Conservation (phyloP, 92 coral and sea anemone species). For the Zoanthus solanderi region DNA sequence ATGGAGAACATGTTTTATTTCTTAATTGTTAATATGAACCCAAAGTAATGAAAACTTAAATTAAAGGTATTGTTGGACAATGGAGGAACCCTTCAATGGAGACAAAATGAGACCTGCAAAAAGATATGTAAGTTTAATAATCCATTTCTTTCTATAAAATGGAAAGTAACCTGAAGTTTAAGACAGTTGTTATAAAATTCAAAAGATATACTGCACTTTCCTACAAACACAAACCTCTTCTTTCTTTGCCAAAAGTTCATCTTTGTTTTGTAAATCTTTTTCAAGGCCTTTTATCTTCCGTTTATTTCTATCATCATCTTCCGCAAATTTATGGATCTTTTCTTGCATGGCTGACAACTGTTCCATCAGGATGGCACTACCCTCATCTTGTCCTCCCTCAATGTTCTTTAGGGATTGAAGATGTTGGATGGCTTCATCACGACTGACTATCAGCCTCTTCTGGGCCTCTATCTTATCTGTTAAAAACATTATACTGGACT, state of each 20-base stretch:
- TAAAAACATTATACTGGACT: background rate
- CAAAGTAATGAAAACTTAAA: no score
- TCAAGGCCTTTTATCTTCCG: slow-evolving; percentile 68
- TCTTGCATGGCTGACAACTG: slow-evolving; percentile 82
- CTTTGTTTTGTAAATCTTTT: slow-evolving; percentile 82
- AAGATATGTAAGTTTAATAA: no score
- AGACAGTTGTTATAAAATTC: no score
- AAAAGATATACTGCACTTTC: background rate
- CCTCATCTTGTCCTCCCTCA: slow-evolving; percentile 92
- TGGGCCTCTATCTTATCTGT: slow-evolving; percentile 94
- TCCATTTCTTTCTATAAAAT: no score
- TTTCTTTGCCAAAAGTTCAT: slow-evolving; percentile 76
- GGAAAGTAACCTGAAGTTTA: no score
- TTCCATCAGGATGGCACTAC: slow-evolving; percentile 78
- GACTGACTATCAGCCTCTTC: slow-evolving; percentile 78
- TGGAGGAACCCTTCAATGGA: no score
- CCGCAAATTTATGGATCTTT: slow-evolving; percentile 88
- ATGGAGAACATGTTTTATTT: no score
- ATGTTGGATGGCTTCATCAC: slow-evolving; percentile 95
- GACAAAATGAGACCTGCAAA: no score
- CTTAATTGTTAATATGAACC: no score
- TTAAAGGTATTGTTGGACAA: no score
- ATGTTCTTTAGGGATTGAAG: slow-evolving; percentile 92
- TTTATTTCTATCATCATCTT: slow-evolving; percentile 83
- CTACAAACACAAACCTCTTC: slow-evolving; percentile 68